phyloP scores from a whole-genome alignment of 2,113 vertebrate genomes.

The Pterophyllum scalare region DNA sequence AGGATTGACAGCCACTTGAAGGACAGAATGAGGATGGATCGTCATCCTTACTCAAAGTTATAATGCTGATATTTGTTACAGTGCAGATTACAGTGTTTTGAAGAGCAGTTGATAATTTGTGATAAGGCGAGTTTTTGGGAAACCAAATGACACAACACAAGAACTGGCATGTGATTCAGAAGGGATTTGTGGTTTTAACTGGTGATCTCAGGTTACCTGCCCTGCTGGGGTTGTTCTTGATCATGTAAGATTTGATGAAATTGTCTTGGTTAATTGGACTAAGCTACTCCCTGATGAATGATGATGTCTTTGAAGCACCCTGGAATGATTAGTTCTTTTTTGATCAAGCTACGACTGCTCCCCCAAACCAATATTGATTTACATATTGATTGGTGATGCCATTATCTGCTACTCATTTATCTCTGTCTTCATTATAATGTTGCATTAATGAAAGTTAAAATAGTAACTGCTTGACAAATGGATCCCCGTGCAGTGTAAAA shows the following conservation, averaged over 20 bases:
- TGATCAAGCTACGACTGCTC: background rate
- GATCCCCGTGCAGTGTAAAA: background rate
- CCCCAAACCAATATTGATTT: background rate
- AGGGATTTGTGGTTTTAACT: background rate
- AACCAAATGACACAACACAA: background rate
- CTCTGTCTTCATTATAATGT: background rate
- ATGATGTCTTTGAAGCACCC: conserved; percentile 5
- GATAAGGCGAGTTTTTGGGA: background rate
- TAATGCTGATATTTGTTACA: background rate
- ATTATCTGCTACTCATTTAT: background rate
- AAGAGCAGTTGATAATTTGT: background rate
- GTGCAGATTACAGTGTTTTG: background rate
- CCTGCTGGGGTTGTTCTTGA: background rate
- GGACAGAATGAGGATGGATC: no score
- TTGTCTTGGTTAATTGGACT: background rate
- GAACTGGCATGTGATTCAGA: background rate
- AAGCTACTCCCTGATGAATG: background rate
- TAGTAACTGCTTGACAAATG: background rate
- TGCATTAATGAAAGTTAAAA: background rate
- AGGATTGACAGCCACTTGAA: no score
- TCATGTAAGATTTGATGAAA: background rate
- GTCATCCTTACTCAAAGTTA: background rate
- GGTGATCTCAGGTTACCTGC: background rate
- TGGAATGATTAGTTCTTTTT: background rate
- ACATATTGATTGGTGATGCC: background rate